Base-by-base conservation (phyloP, 2,113 vertebrate genomes). In the Sceloporus tristichus region DNA sequence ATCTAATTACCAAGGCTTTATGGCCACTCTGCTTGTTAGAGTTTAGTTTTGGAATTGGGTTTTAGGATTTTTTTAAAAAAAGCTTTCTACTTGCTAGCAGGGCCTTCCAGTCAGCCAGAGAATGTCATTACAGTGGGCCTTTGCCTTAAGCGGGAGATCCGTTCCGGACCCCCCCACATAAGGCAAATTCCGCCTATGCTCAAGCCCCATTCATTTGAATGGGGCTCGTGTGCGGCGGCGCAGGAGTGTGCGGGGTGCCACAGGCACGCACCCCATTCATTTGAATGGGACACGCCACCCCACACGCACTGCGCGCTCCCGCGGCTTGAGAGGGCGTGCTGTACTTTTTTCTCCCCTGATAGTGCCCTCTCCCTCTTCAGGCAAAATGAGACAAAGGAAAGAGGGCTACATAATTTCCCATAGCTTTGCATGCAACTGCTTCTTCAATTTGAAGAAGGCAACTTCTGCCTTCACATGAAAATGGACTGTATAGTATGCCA, bases 41-140 rank as follows among this genome's bases (percentile, higher is more conserved):
- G 56, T 79, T 87, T 74, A 90, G 38, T 34, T 88, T 86, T 79
- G 68, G 84, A 65, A 87, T 80, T 53, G 73, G 62, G 53, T 91
- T 87, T 80, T 9, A 4, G 34, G 80, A 87, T 19, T 70, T 83
- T 11, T 18, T 27, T 40, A 18, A 62, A 13, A 48, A 48, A 4
- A 48, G 34, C 14, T 62, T 65, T 4, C 13, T 27, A 87, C 79
- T 85, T 65, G 73, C 38, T 54, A 79, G 27, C 9, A 89, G n/a
- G 56, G 68, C 4, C 13, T n/a, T 88, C 40, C 23, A 87, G 78
- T 27, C 16, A 65, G 74, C 66, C 27, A 85, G 34, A 9, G 40
- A 8, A 0, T 56, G 79, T 34, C 5, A 42, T 29, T 85, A 70
- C 38, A 34, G 34, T 34, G 34, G 34, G 34, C 34, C 34, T 34